Conservation (phyloP, 2,888 invertebrate genomes). For the Stramonita haemastoma region DNA sequence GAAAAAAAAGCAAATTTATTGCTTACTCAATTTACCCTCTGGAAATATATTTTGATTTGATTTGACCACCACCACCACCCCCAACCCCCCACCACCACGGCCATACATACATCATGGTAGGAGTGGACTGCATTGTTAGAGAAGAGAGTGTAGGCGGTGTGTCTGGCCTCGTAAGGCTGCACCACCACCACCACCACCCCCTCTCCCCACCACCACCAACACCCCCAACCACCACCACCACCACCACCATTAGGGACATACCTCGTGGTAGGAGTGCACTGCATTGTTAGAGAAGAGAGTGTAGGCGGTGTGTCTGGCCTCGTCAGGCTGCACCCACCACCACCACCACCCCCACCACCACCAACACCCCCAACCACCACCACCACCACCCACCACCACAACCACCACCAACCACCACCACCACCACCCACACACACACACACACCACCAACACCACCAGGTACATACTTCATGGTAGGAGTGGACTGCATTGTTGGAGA, state of each 20-base stretch:
- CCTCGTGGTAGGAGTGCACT: background rate
- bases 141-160: background rate
- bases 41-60: no score
- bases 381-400: background rate
- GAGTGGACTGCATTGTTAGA: background rate
- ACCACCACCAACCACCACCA: background rate
- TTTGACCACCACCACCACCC: no score
- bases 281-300: background rate
- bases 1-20: no score
- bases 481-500: slow-evolving; percentile 58
- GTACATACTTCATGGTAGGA: slow-evolving; percentile 46
- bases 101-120: background rate
- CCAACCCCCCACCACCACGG: no score
- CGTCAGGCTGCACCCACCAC: background rate
- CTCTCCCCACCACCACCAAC: no score
- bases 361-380: background rate
- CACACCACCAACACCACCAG: background rate
- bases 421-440: background rate
- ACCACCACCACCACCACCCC: background rate
- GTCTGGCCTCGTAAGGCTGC: background rate
- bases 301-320: background rate
- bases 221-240: no score
- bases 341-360: background rate
- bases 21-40: no score
- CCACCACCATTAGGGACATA: no score